Conservation (phyloP, 2,113 vertebrate genomes). For the Cathartes aura region DNA sequence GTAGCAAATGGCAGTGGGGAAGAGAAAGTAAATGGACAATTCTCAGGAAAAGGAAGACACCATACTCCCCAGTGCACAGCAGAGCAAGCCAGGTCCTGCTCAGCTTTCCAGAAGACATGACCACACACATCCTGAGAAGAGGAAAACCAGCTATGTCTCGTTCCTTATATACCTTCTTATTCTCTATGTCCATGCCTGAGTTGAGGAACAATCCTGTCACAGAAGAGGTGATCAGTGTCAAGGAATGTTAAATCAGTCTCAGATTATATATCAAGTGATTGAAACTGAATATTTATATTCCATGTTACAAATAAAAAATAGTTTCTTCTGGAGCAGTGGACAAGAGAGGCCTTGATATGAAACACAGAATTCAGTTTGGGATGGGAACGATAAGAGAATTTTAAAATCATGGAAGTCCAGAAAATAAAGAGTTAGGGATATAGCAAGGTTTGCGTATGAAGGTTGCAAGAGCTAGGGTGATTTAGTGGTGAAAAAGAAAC, state of each 20-base stretch:
- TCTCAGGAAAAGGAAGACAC: neutral
- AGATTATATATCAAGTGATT: neutral
- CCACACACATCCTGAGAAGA: neutral
- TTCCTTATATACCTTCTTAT: neutral
- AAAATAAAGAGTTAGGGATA: neutral
- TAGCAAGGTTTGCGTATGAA: neutral
- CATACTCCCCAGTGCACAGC: fast-evolving
- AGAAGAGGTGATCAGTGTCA: neutral
- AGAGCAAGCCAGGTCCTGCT: neutral
- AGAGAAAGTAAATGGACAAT: neutral
- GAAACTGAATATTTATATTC: neutral
- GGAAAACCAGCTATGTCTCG: neutral
- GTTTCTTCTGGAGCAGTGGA: neutral
- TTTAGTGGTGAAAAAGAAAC: neutral
- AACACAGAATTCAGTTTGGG: neutral
- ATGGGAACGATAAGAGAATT: neutral
- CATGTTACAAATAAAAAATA: neutral
- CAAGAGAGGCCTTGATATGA: neutral
- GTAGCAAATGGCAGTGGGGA: neutral
- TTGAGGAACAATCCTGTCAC: neutral
- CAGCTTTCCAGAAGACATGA: neutral
- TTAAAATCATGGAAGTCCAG: neutral
- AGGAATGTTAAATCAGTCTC: neutral
- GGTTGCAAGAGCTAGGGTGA: neutral
- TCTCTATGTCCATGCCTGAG: no score